Percentiles rank a stretch among this genome's conserved stretches.
phyloP scores from a whole-genome alignment of 1,140 invertebrate species.

The Micrasema minimum region DNA sequence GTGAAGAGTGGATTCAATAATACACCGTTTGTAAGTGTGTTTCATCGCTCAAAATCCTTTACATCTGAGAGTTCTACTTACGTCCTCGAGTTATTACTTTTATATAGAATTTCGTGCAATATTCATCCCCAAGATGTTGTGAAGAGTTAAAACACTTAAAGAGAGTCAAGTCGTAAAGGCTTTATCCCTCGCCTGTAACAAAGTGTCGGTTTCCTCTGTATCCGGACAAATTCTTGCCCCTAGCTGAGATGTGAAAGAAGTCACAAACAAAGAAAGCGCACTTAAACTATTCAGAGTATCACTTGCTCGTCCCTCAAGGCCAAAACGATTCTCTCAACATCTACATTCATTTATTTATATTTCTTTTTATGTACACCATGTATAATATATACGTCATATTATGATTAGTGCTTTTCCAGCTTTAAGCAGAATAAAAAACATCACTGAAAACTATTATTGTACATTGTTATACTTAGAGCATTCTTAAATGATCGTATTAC shows the following conservation, averaged over 20 bases:
- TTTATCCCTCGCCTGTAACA: conserved; percentile 18
- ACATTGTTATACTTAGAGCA: no score
- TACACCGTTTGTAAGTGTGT: no score
- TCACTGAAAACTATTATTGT: no score
- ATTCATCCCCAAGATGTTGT: background rate
- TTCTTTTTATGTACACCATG: background rate
- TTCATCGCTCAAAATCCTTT: no score
- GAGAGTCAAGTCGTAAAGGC: conserved; percentile 26
- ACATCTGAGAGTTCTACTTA: no score
- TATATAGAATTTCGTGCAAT: conserved; percentile 16
- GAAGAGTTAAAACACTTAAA: conserved; percentile 26
- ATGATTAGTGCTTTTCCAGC: no score
- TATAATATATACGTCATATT: no score
- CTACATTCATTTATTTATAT: conserved; percentile 12
- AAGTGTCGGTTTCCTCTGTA: conserved; percentile 21
- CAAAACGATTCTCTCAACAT: background rate
- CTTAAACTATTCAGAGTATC: conserved; percentile 21
- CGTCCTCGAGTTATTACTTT: background rate
- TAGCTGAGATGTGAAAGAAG: conserved; percentile 23
- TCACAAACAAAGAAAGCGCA: conserved; percentile 30
- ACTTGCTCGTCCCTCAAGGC: conserved; percentile 14
- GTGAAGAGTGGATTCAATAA: no score
- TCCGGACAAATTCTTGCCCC: conserved; percentile 20
- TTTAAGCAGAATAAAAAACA: no score
- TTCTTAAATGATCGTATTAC: no score